phyloP scores from a whole-genome alignment of 2,888 invertebrate genomes.

The Lepeophtheirus nordmannii region DNA sequence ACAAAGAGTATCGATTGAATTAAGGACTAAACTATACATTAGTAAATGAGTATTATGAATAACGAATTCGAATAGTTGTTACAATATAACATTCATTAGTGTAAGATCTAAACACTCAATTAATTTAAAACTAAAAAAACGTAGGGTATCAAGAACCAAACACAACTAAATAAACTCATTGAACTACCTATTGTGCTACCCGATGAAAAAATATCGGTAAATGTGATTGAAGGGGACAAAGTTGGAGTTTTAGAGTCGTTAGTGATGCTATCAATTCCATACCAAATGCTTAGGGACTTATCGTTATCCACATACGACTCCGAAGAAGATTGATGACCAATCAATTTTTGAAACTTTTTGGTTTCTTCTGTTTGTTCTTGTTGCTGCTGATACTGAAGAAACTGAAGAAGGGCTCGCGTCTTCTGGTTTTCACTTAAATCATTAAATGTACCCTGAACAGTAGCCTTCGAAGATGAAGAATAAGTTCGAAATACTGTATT shows the following conservation, averaged over 20 bases:
- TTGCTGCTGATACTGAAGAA: conserved; percentile 22
- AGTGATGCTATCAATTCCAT: neutral
- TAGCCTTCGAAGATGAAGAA: conserved; percentile 1
- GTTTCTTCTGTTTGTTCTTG: conserved; percentile 13
- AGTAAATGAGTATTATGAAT: no score
- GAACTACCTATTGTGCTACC: no score
- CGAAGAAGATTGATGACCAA: neutral
- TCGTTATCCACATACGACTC: neutral
- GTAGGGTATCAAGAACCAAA: no score
- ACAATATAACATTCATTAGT: no score
- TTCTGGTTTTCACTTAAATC: conserved; percentile 22
- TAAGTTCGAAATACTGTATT: neutral
- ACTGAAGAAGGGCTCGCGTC: conserved; percentile 16
- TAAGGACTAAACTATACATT: no score
- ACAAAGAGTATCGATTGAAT: no score
- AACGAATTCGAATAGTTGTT: no score
- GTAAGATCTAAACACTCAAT: no score
- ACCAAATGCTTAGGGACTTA: conserved; percentile 14
- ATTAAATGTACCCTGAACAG: conserved; percentile 25
- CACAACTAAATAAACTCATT: no score
- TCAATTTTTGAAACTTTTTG: conserved; percentile 9
- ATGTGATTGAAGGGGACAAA: neutral
- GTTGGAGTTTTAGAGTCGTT: neutral
- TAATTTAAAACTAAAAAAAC: no score
- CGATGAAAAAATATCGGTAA: no score